Evolutionary conservation across 2,888 invertebrate genomes (phyloP), one percentile per base, ranked within the genome.

Genomic region (Troilus luridus): DNA sequence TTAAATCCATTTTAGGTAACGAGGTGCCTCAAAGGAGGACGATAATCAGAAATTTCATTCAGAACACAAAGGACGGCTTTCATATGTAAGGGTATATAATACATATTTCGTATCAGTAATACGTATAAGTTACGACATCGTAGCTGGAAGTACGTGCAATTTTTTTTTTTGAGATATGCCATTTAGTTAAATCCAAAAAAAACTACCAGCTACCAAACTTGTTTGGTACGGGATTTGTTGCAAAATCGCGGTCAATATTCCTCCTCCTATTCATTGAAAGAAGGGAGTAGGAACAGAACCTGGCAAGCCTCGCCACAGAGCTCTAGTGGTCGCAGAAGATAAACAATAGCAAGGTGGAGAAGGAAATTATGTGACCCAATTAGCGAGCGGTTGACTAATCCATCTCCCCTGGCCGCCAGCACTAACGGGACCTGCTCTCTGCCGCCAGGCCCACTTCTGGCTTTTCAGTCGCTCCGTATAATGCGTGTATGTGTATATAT

Each of bases 331-430:
- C 24, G 41, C 7, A 17, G 27, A 19, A 41, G 41, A 77, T 77
- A 77, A 77, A 77, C 72, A 77, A 41, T 24, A 17, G 9, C 27
- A 77, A 27, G 19, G 72, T 41, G 56, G 21, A 14, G n/a, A 8
- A 85, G 85, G 56, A 58, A 85, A 54, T 58, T 56, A 58, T 56
- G 56, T 85, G 85, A 85, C 85, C 85, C 85, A 56, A 85, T 85
- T 85, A 85, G 81, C 81, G 77, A 8, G 54, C 54, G 21, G 56
- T n/a, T 7, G 54, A 81, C 81, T 58, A 85, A 85, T 58, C 21
- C 54, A 81, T 0, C 41, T 8, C 64, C 41, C 19, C 64, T n/a
- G n/a, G 19, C 10, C 19, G 21, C 21, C 41, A 21, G 14, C 21
- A n/a, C 54, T 58, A 54, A 58, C 54, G 56, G 54, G 56, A 85